Evolutionary conservation across 2,113 vertebrate genomes (phyloP), one percentile per base, ranked within the genome.

Genomic region (Corapipo altera): DNA sequence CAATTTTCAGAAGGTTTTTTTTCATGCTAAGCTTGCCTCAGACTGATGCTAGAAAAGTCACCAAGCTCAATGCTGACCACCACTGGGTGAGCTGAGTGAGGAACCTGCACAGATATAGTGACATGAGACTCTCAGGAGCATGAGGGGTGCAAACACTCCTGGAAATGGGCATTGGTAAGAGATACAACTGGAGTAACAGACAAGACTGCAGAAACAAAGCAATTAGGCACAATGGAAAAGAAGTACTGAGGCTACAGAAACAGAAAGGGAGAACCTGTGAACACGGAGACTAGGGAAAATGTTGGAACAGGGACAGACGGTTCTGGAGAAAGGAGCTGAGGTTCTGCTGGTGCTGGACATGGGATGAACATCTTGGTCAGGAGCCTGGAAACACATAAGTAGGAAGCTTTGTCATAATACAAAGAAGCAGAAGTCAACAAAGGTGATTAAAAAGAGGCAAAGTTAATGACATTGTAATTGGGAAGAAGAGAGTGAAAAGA

Each of bases 401-500:
- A 39, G 23, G 46, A 92, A 62, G 14, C 19, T 4, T 5, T 67
- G 74, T 12, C 5, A 11, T 55, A 39, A 28, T 13, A n/a, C 33
- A 35, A 89, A 70, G 67, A 67, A 64, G 14, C 21, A 55, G 15
- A 81, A 81, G 12, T 59, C 10, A 13, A 11, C 12, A 85, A 89
- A 71, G 22, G 7, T 4, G 1, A 5, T 39, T 70, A 51, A 43
- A 67, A 76, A 76, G 41, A 80, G 28, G 39, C 17, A 49, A 20
- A 44, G 24, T 22, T 72, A 64, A 23, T 9, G 4, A 21, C 32
- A 54, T 2, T 37, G 3, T 54, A 74, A 24, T 10, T 39, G 11
- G 20, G 30, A 89, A 70, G 8, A 74, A 64, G 2, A 48, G 11
- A 72, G 5, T 0, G 0, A 74, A 61, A 92, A 49, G 6, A 2